Evolutionary conservation across 2,113 vertebrate species (phyloP), one percentile per base, ranked within the genome.

Genomic region (Cheilinus undulatus): DNA sequence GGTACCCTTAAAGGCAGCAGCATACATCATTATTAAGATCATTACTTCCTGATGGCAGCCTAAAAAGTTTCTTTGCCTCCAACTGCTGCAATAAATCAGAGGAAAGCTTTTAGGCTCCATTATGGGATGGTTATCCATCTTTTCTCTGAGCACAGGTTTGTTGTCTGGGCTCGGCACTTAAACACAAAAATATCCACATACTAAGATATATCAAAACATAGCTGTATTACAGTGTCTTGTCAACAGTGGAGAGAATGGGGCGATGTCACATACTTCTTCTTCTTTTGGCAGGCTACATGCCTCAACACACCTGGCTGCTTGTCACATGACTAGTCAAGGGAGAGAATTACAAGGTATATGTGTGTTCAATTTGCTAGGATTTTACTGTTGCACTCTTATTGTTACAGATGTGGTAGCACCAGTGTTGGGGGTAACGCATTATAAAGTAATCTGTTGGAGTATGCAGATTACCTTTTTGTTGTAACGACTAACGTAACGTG

Each of bases 51-150:
- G 56, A 77, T 81, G 34, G 65, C 57, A 46, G 57, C 52, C 65
- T 73, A 61, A 83, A 83, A 82, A 80, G 46, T 69, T 72, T 40
- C 70, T 73, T 85, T 76, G 57, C 68, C 58, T 83, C 56, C 60
- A 82, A 82, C 67, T 78, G 70, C 51, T 11, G 17, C 67, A 38
- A 76, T 88, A 76, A 87, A 86, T 89, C 80, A 86, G 54, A 23
- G 52, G 43, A 83, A 80, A 73, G 74, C 82, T 85, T 86, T 85
- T 82, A 79, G 9, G 48, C 83, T 81, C 69, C 56, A 83, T 86
- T 78, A 71, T 46, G 30, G 45, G 66, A 63, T 30, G 34, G 40
- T 80, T 78, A 76, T 80, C 48, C 43, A 74, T 88, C 65, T 78
- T 70, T 82, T 72, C 61, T 54, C 51, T 59, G 53, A 57, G 51